A percentile compares a stretch with the other conserved stretches of the same genome.
These are phyloP conservation scores for Ornithoptera alexandrae DNA, from an alignment of 2,888 invertebrate genomes.

Conservation along the genomic window DNA sequence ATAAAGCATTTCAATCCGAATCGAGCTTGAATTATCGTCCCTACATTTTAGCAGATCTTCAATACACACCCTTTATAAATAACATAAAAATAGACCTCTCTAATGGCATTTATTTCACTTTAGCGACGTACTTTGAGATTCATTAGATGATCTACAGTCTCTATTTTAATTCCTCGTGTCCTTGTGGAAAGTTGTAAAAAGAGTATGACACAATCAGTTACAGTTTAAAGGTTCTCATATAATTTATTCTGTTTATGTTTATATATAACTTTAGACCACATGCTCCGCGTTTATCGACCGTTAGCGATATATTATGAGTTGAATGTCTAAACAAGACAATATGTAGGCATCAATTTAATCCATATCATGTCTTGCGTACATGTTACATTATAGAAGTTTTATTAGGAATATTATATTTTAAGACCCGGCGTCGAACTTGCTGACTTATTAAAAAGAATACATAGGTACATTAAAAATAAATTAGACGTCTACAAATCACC, in stretches of 20 bases:
- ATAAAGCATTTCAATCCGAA: no score
- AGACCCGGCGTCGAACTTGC: not conserved
- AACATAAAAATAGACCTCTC: no score
- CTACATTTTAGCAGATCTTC: no score
- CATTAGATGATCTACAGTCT: no score
- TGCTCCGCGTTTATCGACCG: conserved; percentile 35
- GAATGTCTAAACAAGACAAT: conserved; percentile 37
- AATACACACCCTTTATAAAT: no score
- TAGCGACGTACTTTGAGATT: no score
- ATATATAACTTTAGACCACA: conserved; percentile 20
- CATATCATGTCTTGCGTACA: conserved; percentile 11
- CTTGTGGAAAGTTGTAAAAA: no score
- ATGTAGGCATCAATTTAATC: conserved; percentile 22
- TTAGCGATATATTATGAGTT: conserved; percentile 38
- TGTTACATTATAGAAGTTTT: not conserved
- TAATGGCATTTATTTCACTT: no score
- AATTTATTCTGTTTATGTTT: not conserved
- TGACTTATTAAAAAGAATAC: not conserved
- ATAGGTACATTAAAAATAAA: not conserved
- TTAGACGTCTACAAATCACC: not conserved
- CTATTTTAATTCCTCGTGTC: no score
- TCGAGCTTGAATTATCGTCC: no score
- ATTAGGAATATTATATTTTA: not conserved
- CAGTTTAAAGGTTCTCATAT: no score
- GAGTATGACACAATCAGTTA: no score